Conservation (phyloP, 2,113 vertebrate species). For the Pluvialis apricaria region DNA sequence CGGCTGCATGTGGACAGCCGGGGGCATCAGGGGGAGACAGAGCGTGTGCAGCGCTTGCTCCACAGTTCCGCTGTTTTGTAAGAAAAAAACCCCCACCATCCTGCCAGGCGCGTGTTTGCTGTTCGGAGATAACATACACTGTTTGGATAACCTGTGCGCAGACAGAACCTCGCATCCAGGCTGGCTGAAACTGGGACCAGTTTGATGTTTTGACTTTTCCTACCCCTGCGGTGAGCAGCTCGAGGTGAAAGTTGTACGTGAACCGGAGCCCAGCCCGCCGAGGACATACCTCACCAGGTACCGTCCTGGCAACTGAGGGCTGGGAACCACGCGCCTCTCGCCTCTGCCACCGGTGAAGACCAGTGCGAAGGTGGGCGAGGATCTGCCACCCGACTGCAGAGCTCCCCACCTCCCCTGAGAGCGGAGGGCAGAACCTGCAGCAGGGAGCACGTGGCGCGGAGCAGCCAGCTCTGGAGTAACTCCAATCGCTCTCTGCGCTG, state of each 20-base stretch:
- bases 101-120: neutral
- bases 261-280: neutral
- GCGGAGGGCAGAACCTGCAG: no score
- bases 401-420: neutral
- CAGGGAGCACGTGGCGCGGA: neutral
- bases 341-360: neutral
- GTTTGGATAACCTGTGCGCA: neutral
- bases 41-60: neutral
- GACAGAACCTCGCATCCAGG: neutral
- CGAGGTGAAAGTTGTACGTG: fast-evolving
- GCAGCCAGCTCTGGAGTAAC: neutral
- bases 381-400: neutral
- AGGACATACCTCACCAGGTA: neutral
- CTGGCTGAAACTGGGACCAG: neutral
- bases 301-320: neutral
- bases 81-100: neutral
- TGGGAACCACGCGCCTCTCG: neutral
- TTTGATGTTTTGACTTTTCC: neutral
- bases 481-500: fast-evolving
- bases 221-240: neutral
- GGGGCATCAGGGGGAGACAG: neutral
- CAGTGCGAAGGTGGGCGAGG: fast-evolving
- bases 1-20: neutral
- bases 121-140: fast-evolving
- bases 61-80: neutral